phyloP scores from a whole-genome alignment of 1,140 invertebrate species.

The Lordiphosa clarofinis region DNA sequence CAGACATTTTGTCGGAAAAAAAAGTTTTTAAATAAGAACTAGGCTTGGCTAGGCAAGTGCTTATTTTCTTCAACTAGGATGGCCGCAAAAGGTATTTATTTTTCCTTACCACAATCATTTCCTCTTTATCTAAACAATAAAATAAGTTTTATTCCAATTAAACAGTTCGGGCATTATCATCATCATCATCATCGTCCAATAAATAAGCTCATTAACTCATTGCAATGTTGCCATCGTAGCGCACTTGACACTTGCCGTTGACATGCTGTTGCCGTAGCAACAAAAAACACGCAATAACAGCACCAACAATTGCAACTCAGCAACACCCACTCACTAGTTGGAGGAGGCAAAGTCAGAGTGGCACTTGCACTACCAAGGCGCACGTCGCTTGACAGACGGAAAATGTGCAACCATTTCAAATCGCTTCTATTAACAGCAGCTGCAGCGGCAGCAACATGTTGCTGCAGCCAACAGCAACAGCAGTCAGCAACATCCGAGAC shows the following conservation, averaged over 20 bases:
- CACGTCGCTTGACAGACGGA: slow-evolving; percentile 13
- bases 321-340: slow-evolving; percentile 39
- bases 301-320: slow-evolving; percentile 21
- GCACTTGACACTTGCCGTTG: slow-evolving; percentile 62
- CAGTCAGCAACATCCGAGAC: slow-evolving; percentile 10
- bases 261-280: slow-evolving; percentile 48
- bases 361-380: slow-evolving; percentile 3
- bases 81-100: too few species aligned
- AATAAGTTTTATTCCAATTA: too few species aligned
- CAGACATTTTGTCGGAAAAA: too few species aligned
- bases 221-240: slow-evolving; percentile 47
- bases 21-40: too few species aligned
- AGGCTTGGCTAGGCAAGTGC: too few species aligned
- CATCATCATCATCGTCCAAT: slow-evolving; percentile 24
- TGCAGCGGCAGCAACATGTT: slow-evolving; percentile 42
- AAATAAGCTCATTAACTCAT: slow-evolving; percentile 64
- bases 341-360: slow-evolving; percentile 21
- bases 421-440: slow-evolving; percentile 46
- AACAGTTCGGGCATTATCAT: not conserved
- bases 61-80: too few species aligned
- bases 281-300: slow-evolving; percentile 53
- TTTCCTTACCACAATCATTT: too few species aligned
- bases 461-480: slow-evolving; percentile 29
- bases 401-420: slow-evolving; percentile 68
- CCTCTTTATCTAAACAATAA: too few species aligned